Evolutionary conservation across 2,888 invertebrate species (phyloP), one percentile per base, ranked within the genome.

Genomic region (Aphidoletes aphidimyza): DNA sequence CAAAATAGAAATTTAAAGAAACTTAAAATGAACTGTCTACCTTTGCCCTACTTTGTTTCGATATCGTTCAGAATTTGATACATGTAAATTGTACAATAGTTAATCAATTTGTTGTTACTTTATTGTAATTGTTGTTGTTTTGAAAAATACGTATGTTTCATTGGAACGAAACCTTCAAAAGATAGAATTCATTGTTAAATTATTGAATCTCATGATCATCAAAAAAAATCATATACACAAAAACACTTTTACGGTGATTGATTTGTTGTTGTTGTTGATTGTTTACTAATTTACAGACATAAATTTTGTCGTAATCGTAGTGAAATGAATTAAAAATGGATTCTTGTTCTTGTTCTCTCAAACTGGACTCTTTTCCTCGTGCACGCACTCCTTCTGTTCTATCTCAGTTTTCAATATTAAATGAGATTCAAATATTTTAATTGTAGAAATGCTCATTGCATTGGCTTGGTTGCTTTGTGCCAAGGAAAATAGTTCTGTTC

Each of bases 11-110:
- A n/a, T n/a, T n/a, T n/a, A 47, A 22, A 5, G n/a, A 22, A 54
- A 54, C 54, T 54, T 54, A 54, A 54, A 54, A 47, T 54, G 54
- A 54, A 54, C 54, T 54, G 54, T 9, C 54, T 54, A 54, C 47
- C 47, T 47, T 6, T 47, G 8, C 19, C 17, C 17, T 14, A 17
- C 17, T 47, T 2, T 47, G n/a, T 54, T 54, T 54, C 22, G n/a
- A 54, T 22, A 54, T 54, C n/a, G 22, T 22, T 47, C 47, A 9
- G 22, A 54, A 22, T 54, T 54, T 19, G 54, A 54, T 54, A 54
- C 54, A 54, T 54, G 22, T 54, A 22, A 54, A 54, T 54, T 54
- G 54, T 54, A 54, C 54, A 54, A 1, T 54, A 22, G 54, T 54
- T 54, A n/a, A n/a, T n/a, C n/a, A n/a, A n/a, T n/a, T 54, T 22